Base-by-base conservation (phyloP, 2,888 invertebrate species). In the Disparrhopalites patrizii region DNA sequence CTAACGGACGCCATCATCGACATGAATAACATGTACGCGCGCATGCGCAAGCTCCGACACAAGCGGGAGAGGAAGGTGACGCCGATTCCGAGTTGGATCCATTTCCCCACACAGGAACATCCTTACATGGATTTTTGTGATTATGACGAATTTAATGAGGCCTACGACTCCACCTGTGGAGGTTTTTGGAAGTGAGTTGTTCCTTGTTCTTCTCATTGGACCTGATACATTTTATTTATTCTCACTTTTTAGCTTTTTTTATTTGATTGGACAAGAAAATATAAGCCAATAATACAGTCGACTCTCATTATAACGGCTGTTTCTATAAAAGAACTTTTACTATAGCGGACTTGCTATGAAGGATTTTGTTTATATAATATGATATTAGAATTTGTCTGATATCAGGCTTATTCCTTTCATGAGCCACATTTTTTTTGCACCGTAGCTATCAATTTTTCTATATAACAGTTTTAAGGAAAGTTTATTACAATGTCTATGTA, bases 31-130 rank as follows among this genome's bases (percentile, higher is more conserved):
- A 28, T 68, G 8, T 70, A 70, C 52, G 47, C 68, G 2, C 33
- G 50, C 55, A 43, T 57, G 20, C 38, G 58, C n/a, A 62, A 60
- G 30, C 7, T 43, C 30, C 23, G 13, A 38, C 23, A 50, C 36
- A 27, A 8, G 10, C 55, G 18, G 20, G 10, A 13, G 67, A 67
- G 56, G 43, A 52, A 52, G 57, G 67, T 15, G 31, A 33, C 3
- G 20, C 23, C 23, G 3, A 70, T 65, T 18, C 68, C 69, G 13
- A 69, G 70, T 2, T 75, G 73, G 73, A 62, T 70, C 8, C n/a
- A 40, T 4, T 63, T 63, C 31, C 68, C 58, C 23, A 61, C 30
- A 13, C 4, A 40, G 7, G 28, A 62, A 15, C 27, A 18, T 15
- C 33, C 50, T 4, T 28, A 33, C n/a, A 43, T 15, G 31, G 33